These are phyloP conservation scores for Pseudorhombus dupliciocellatus DNA, from an alignment of 2,113 vertebrate genomes.

Conservation along the genomic window DNA sequence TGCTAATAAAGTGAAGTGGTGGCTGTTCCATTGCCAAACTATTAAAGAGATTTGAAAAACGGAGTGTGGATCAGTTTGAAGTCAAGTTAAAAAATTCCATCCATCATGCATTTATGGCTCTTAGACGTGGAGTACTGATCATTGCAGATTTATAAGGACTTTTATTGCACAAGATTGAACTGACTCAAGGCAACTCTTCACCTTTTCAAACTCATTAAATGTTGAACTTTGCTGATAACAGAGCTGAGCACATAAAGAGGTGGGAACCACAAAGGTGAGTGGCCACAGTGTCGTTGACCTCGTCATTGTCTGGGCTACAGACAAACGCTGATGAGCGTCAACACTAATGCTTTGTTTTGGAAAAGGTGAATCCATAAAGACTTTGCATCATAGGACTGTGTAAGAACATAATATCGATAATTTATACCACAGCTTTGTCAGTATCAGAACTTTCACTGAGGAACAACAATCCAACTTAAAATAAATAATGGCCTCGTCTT, in stretches of 20 bases:
- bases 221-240: neutral
- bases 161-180: neutral
- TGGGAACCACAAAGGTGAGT: constrained; percentile 35
- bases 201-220: neutral
- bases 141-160: neutral
- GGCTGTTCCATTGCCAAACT: too few species aligned
- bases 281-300: constrained; percentile 35
- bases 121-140: neutral
- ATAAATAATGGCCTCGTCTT: too few species aligned
- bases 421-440: too few species aligned
- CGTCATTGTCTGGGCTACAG: neutral
- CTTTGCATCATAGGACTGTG: neutral
- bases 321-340: constrained; percentile 9
- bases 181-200: neutral
- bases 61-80: too few species aligned
- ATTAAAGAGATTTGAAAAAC: too few species aligned
- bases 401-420: neutral
- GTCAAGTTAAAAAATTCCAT: too few species aligned
- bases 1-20: too few species aligned
- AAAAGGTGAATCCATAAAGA: neutral
- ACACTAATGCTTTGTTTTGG: neutral
- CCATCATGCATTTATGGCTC: neutral
- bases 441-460: too few species aligned
- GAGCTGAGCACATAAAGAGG: neutral
- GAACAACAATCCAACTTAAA: too few species aligned